Percentiles rank a stretch among this genome's conserved stretches.
Conservation (phyloP, 2,888 invertebrate genomes). For the Rhimphoctona megacephalus region DNA sequence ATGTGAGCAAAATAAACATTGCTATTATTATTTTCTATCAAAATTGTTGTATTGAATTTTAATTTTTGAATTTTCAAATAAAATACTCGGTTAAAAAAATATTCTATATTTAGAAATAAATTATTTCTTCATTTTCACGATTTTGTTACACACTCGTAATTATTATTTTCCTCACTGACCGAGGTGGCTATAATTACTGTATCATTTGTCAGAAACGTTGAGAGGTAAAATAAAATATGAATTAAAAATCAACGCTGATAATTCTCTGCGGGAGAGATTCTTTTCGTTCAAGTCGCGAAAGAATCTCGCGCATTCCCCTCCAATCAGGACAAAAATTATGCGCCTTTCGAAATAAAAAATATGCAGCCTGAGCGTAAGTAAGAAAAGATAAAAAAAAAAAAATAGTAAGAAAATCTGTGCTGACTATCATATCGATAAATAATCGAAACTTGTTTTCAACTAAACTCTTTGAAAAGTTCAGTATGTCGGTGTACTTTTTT, state of each 20-base stretch:
- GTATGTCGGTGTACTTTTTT: background rate
- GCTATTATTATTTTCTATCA: background rate
- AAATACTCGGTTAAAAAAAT: background rate
- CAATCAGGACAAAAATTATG: slow-evolving; percentile 11
- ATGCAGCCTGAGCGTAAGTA: slow-evolving; percentile 7
- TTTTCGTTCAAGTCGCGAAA: slow-evolving; percentile 36
- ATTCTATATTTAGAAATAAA: background rate
- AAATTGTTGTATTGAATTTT: background rate
- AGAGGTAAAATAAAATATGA: background rate
- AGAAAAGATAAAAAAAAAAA: slow-evolving; percentile 23
- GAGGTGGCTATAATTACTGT: slow-evolving; percentile 4
- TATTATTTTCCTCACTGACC: background rate
- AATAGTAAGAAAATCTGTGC: slow-evolving; percentile 44
- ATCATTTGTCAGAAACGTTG: background rate
- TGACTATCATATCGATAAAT: slow-evolving; percentile 63
- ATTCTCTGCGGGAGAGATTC: slow-evolving; percentile 62
- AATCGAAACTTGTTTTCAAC: slow-evolving; percentile 62
- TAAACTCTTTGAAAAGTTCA: slow-evolving; percentile 36
- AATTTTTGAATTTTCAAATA: background rate
- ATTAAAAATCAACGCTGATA: slow-evolving; percentile 44
- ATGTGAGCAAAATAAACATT: too few relatives aligned
- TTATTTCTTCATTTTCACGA: background rate
- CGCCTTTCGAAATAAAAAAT: slow-evolving; percentile 8
- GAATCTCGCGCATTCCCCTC: slow-evolving; percentile 30
- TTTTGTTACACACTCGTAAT: background rate